These are phyloP conservation scores for Ochotona princeps DNA, from an alignment of 2,113 vertebrate species.

Conservation along the genomic window DNA sequence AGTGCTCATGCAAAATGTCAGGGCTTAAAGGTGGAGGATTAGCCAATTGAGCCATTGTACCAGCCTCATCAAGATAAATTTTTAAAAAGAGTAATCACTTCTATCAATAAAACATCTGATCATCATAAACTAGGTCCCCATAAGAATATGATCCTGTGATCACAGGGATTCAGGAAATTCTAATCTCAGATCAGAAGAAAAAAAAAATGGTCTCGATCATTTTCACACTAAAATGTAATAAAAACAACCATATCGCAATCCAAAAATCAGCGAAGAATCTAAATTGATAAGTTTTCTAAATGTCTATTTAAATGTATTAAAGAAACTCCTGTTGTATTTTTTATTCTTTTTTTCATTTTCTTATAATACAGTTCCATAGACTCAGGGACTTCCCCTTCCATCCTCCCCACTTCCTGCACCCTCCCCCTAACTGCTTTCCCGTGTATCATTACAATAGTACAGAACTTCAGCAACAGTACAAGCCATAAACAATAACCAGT, in stretches of 20 bases:
- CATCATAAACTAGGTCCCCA: slow-evolving; percentile 17
- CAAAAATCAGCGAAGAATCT: slow-evolving; percentile 48
- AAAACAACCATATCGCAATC: slow-evolving; percentile 53
- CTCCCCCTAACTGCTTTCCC: no score
- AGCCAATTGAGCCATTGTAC: no score
- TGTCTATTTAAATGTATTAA: neutral
- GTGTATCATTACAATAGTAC: no score
- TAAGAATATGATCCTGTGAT: slow-evolving; percentile 19
- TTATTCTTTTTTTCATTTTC: no score
- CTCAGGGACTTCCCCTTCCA: no score
- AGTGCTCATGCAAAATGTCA: no score
- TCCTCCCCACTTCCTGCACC: no score
- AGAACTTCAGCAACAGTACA: no score
- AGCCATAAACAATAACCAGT: neutral
- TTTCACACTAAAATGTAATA: slow-evolving; percentile 50
- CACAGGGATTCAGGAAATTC: slow-evolving; percentile 43
- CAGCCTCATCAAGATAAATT: neutral
- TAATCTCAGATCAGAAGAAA: slow-evolving; percentile 67
- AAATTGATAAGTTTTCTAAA: slow-evolving; percentile 37
- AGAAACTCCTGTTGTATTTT: no score
- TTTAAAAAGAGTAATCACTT: slow-evolving; percentile 27
- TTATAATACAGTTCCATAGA: no score
- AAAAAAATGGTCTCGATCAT: slow-evolving; percentile 32
- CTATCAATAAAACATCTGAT: slow-evolving; percentile 43
- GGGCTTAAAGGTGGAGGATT: no score